Base-by-base conservation (phyloP, 1,140 invertebrate genomes). In the Marisa cornuarietis region DNA sequence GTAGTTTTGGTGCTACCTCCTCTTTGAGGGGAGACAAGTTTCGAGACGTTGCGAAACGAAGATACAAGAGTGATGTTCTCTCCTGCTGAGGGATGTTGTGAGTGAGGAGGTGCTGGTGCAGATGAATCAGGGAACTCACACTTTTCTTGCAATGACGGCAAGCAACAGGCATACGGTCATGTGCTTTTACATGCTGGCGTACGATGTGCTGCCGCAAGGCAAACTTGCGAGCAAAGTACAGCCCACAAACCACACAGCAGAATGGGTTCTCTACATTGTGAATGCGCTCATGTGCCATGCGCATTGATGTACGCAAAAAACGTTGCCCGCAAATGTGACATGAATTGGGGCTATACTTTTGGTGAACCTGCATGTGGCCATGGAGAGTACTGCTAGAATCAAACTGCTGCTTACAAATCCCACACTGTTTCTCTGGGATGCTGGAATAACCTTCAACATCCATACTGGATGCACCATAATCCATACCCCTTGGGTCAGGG, bases 221-320 rank as follows among this genome's bases (percentile, higher is more conserved):
- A 83, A 92, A 90, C 82, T 91, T 91, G 78, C 92, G 91, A 79
- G 92, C 93, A 84, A 94, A 93, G 0, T 92, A 91, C 85, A 92
- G 90, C 75, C 91, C 91, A 84, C 93, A 94, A 51, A 93, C 89
- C 84, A 92, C 88, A 79, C 93, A 94, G 0, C 91, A 88, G 83
- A 92, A 93, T 0, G 92, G 92, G 85, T 91, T 92, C 49, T 90
- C 91, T 54, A 86, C 88, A 54, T 76, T 79, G 69, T 89, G 87
- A 71, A 79, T 79, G 49, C 85, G 83, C 73, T 88, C 86, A 79
- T 88, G 87, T 13, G 83, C 79, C 49, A 87, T 81, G 22, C 87
- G 76, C 66, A 87, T 81, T 18, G 84, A 83, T 65, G 83, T 78
- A 61, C 85, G 87, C 22, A 85, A 78, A 79, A 88, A 88, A 31